These are phyloP conservation scores for Synergus itoensis DNA, from an alignment of 2,888 invertebrate species.

Conservation along the genomic window DNA sequence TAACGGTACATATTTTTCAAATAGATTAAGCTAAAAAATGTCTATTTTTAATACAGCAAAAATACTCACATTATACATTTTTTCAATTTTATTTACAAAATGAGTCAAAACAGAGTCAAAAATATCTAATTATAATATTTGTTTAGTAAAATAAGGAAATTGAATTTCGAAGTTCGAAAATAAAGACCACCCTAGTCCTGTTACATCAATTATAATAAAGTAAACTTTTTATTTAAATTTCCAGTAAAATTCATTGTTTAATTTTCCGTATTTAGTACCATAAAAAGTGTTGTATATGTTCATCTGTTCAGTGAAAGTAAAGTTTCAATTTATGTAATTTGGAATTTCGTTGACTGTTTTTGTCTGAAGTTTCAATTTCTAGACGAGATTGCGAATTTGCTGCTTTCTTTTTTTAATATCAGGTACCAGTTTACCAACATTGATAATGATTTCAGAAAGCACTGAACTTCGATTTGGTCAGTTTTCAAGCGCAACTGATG, in stretches of 20 bases:
- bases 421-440: neutral
- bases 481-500: constrained; percentile 3
- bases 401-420: neutral
- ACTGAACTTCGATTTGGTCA: neutral
- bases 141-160: too few relatives aligned
- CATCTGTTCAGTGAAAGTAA: neutral
- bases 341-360: neutral
- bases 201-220: neutral
- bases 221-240: neutral
- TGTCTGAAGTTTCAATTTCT: neutral
- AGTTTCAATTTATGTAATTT: neutral
- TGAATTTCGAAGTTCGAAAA: too few relatives aligned
- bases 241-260: neutral
- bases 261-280: neutral
- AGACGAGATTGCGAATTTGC: neutral
- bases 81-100: too few relatives aligned
- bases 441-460: constrained; percentile 1
- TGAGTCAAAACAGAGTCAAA: too few relatives aligned
- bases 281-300: neutral
- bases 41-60: too few relatives aligned
- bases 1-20: too few relatives aligned
- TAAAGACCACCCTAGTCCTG: too few relatives aligned
- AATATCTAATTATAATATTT: too few relatives aligned
- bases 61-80: too few relatives aligned
- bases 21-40: too few relatives aligned